phyloP scores from a whole-genome alignment of 2,797 vertebrate species.

The Bothrops alternatus region DNA sequence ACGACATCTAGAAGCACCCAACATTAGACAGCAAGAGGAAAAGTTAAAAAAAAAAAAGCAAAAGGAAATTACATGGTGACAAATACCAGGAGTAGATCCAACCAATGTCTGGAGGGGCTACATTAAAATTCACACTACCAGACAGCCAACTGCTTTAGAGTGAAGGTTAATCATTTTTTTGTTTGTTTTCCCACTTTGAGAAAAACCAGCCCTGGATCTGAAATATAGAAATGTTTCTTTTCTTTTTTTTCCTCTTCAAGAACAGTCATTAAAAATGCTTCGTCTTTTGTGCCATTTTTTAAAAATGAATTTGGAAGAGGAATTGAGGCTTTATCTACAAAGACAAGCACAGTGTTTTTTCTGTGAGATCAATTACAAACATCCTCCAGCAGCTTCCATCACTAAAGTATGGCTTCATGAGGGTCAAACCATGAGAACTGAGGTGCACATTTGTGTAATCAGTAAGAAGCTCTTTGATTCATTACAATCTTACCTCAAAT shows the following conservation, averaged over 20 bases:
- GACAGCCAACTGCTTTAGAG: neutral
- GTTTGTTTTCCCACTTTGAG: constrained; percentile 2
- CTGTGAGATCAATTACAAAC: accelerated
- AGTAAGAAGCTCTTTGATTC: neutral
- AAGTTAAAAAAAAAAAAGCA: neutral
- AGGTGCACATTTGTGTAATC: neutral
- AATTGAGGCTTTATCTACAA: accelerated
- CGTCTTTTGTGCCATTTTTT: constrained; percentile 20
- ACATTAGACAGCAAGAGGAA: neutral
- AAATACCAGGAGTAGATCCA: neutral
- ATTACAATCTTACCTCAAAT: neutral
- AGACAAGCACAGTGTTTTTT: neutral
- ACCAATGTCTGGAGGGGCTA: neutral
- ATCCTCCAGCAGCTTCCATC: accelerated
- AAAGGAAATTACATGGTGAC: neutral
- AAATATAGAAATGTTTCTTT: neutral
- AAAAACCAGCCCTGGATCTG: neutral
- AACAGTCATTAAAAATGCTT: constrained; percentile 21
- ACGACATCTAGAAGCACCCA: neutral
- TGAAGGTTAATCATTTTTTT: neutral
- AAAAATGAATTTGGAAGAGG: neutral
- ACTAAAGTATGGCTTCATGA: neutral
- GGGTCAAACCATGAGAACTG: neutral
- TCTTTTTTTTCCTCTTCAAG: neutral
- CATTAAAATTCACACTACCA: neutral